Conservation (phyloP, 2,797 vertebrate species). For the Pseudochaenichthys georgianus region DNA sequence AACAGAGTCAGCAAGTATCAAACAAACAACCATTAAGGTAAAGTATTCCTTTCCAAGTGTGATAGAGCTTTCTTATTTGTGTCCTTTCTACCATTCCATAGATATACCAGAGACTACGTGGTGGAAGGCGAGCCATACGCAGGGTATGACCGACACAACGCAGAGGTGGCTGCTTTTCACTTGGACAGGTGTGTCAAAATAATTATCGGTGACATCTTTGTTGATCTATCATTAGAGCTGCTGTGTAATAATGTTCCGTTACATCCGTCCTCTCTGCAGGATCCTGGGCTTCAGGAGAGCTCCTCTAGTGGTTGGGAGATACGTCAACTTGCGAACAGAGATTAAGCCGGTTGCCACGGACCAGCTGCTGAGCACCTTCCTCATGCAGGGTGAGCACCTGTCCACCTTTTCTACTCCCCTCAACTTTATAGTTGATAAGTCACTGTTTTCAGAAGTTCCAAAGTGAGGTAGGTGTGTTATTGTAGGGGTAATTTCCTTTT, state of each 20-base stretch:
- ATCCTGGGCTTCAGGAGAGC: slow-evolving; percentile 97
- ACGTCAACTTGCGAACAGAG: slow-evolving; percentile 94
- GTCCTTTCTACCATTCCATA: slow-evolving; percentile 64
- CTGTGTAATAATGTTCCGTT: background rate
- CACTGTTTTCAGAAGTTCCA: background rate
- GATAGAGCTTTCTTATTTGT: background rate
- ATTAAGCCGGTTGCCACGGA: slow-evolving; percentile 97
- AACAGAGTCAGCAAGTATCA: no score
- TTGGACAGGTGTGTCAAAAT: slow-evolving; percentile 89
- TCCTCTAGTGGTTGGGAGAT: slow-evolving; percentile 94
- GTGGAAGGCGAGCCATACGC: slow-evolving; percentile 97
- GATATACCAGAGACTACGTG: slow-evolving; percentile 93
- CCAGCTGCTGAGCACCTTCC: slow-evolving; percentile 95
- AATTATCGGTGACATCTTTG: background rate
- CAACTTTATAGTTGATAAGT: background rate
- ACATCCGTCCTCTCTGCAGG: slow-evolving; percentile 73
- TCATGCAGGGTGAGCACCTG: slow-evolving; percentile 89
- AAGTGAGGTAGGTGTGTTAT: background rate
- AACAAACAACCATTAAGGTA: no score
- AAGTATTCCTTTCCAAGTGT: no score
- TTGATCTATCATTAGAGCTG: background rate
- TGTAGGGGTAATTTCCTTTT: background rate
- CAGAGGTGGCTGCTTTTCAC: slow-evolving; percentile 97
- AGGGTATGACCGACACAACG: slow-evolving; percentile 97
- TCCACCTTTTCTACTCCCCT: background rate